Base-by-base conservation (phyloP, 2,113 vertebrate genomes). In the Lepus timidus region DNA sequence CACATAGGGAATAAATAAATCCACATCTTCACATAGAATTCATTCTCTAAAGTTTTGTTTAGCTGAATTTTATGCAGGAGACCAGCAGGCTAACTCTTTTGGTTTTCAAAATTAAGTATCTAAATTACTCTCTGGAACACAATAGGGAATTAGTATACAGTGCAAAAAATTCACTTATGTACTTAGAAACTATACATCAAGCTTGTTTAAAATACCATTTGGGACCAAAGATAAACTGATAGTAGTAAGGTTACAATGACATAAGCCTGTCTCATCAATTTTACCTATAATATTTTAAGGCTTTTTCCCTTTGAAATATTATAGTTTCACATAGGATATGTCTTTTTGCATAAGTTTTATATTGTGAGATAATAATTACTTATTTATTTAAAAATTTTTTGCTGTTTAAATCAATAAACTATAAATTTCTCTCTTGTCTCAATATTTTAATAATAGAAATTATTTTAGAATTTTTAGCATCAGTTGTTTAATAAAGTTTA, bases 1-100 rank as follows among this genome's bases (percentile, higher is more conserved):
- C 84, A 93, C 16, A 51, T 27, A 62, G 16, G 20, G 19, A 86
- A 91, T 84, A 95, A 71, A 86, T 76, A 80, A 75, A 76, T 94
- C 65, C 3, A 1, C 1, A 91, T 68, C 29, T 79, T 85, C 51
- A 61, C 12, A 33, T 68, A 70, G 23, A 33, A 86, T 81, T 82
- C 14, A 14, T 71, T 27, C 6, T 76, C 22, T 89, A 94, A 91
- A 76, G 4, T 2, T 93, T 94, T 84, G 39, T 73, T 88, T 95
- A 64, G 39, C n/a, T 94, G 78, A 64, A 88, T 81, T 95, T 5
- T 85, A 88, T 82, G 16, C 71, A 31, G 52, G 11, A 74, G 3
- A 61, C 9, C 39, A 92, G 55, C 8, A 76, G 39, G 23, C 23
- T 82, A 75, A 78, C 1, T 65, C 17, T 76, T 78, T 23, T 23